phyloP scores from a whole-genome alignment of 1,140 invertebrate species.

The Drosophila insularis region DNA sequence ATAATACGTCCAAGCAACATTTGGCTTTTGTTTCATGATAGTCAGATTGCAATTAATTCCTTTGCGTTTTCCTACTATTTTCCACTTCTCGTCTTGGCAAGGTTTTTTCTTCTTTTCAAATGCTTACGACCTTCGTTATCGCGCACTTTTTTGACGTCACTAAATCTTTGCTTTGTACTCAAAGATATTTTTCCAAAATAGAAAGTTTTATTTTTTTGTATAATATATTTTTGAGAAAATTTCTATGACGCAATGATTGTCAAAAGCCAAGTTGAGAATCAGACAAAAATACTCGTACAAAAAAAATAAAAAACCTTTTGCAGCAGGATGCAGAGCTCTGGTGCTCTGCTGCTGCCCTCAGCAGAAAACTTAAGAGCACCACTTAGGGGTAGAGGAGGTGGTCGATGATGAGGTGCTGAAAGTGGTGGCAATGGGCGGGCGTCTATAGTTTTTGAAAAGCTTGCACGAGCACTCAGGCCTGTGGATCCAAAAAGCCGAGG shows the following conservation, averaged over 20 bases:
- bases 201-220: conserved; percentile 11
- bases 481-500: conserved; percentile 23
- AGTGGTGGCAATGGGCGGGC: background rate
- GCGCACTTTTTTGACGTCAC: background rate
- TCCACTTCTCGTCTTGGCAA: background rate
- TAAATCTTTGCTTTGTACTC: background rate
- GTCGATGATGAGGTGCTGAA: background rate
- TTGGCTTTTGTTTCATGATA: background rate
- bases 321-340: conserved; percentile 2
- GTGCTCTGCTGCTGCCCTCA: conserved; percentile 58
- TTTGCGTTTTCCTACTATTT: background rate
- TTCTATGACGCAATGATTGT: conserved; percentile 69
- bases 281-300: conserved; percentile 20
- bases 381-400: conserved; percentile 41
- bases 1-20: background rate
- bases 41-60: background rate
- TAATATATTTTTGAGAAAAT: conserved; percentile 46
- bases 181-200: conserved; percentile 9
- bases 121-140: background rate
- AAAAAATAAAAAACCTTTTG: background rate
- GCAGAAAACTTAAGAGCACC: conserved; percentile 74
- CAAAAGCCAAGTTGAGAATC: conserved; percentile 53
- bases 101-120: background rate
- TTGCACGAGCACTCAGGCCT: conserved; percentile 63
- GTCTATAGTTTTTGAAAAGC: conserved; percentile 31